Evolutionary conservation across 2,888 invertebrate genomes (phyloP).

Genomic region (Petrolisthes cinctipes): DNA sequence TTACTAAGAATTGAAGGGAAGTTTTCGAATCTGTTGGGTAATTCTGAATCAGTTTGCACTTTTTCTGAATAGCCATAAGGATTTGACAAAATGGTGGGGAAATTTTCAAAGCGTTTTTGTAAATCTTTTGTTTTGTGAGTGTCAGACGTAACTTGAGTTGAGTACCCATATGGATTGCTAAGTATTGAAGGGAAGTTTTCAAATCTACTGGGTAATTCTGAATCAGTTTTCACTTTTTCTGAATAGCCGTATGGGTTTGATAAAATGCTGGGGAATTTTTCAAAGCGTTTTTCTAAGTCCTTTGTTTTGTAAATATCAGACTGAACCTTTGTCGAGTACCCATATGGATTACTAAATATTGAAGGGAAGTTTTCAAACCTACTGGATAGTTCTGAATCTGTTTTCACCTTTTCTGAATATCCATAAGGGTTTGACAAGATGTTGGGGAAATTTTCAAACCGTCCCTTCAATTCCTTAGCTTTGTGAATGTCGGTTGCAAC

Average conservation of each 20-base stretch:
- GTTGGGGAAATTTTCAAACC: too few species aligned
- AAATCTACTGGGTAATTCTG: neutral
- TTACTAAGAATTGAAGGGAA: neutral
- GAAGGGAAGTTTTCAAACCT: neutral
- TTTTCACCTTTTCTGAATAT: neutral
- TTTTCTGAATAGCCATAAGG: slow-evolving; percentile 24
- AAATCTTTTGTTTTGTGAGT: neutral
- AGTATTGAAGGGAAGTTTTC: neutral
- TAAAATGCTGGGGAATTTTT: neutral
- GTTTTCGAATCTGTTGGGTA: neutral
- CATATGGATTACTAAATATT: too few species aligned
- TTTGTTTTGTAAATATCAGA: too few species aligned
- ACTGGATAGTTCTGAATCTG: neutral
- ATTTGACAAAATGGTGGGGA: neutral
- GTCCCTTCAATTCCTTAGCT: too few species aligned
- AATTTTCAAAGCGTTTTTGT: neutral
- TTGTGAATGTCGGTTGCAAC: too few species aligned
- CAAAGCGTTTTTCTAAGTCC: too few species aligned
- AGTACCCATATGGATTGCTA: too few species aligned
- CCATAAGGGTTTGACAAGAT: neutral
- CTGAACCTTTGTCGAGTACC: too few species aligned
- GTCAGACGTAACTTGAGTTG: neutral
- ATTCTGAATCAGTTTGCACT: too few species aligned
- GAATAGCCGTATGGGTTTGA: neutral
- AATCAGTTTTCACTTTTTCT: neutral